Base-by-base conservation (phyloP, 2,797 vertebrate genomes). In the Lagodon rhomboides region DNA sequence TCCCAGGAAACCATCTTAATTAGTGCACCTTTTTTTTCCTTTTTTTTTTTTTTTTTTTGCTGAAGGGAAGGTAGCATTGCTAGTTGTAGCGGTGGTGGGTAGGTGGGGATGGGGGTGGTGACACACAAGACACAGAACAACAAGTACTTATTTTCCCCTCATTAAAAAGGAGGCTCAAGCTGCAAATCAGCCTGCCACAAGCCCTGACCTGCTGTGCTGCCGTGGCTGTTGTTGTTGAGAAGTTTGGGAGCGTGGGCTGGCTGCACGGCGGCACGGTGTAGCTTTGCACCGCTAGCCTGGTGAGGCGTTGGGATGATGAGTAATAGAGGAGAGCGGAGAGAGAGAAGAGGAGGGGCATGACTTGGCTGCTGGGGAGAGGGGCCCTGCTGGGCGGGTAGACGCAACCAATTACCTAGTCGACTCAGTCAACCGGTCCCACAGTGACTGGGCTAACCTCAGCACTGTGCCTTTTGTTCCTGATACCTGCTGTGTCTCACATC, bases 71-170 rank as follows among this genome's bases (percentile, higher is more conserved):
- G 83, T 83, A 82, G 83, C 59, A 60, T 63, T 85, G 73, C 76
- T 73, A 61, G 83, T 75, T 73, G 76, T 71, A 50, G 73, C 69
- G 80, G 77, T 73, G 80, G 77, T 73, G 88, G 86, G 86, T 80
- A 82, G 87, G 89, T 87, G 88, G 85, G 80, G 74, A 87, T 82
- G 87, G 85, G 84, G 88, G 87, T 84, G 80, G 89, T 80, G 84
- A 91, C 88, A 91, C 86, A 82, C 84, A 85, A 88, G 85, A 84
- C 85, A 89, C 84, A 84, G 71, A 88, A 92, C 87, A 93, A 91
- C 91, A 93, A 91, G 86, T 89, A 82, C 86, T 92, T 91, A 87
- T 93, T 94, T 93, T 92, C 88, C 89, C 84, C 93, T 93, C 91
- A 93, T 94, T 93, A 94, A 93, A 34, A 89, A 84, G 63, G 69